Conservation (phyloP, 2,888 invertebrate genomes). For the Dichetophora obliterata region DNA sequence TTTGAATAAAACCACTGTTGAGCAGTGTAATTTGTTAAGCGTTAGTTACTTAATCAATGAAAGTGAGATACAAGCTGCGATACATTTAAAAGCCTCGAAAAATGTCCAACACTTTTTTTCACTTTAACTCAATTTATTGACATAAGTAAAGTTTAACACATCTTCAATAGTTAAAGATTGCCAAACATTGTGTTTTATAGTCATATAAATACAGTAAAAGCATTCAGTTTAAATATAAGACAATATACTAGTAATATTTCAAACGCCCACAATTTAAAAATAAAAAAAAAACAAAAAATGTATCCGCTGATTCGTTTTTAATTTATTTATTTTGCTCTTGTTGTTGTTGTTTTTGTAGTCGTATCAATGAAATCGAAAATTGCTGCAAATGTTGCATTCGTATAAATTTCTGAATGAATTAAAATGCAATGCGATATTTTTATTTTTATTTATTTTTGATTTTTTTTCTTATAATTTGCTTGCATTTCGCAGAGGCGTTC, state of each 20-base stretch:
- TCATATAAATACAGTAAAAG: background rate
- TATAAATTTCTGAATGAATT: background rate
- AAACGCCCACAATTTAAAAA: background rate
- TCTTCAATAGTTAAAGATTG: background rate
- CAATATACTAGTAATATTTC: background rate
- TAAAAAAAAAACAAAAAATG: background rate
- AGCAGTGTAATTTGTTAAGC: no score
- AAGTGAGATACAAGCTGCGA: no score
- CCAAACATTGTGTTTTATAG: background rate
- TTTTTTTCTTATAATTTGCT: background rate
- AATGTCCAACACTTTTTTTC: no score
- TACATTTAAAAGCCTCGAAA: no score
- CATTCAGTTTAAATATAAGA: background rate
- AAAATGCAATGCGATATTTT: background rate
- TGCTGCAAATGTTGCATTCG: background rate
- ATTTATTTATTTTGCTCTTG: background rate
- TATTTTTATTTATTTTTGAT: background rate
- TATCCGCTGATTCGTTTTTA: background rate
- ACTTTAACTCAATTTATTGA: background rate
- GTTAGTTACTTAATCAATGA: no score
- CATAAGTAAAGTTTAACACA: background rate
- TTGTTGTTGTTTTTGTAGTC: no score
- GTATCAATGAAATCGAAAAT: background rate
- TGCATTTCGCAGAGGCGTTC: conserved; percentile 26
- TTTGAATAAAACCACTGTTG: no score